These are phyloP conservation scores for Ibidorhyncha struthersii DNA, from an alignment of 2,113 vertebrate species.

Conservation along the genomic window DNA sequence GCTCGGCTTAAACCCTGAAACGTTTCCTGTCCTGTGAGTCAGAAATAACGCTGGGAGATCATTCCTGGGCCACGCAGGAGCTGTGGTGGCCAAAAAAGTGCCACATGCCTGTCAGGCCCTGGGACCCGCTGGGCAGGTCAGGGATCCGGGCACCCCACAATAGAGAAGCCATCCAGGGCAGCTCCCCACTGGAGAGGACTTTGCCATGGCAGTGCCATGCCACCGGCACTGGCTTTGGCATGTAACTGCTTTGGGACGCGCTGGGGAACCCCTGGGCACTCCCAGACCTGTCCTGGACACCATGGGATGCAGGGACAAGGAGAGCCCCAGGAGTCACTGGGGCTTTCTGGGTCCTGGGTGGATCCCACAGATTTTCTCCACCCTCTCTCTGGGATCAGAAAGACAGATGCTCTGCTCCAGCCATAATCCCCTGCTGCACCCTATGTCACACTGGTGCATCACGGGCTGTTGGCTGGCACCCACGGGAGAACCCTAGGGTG, in stretches of 20 bases:
- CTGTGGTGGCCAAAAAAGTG: neutral
- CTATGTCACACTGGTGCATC: rapidly evolving
- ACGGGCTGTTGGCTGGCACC: rapidly evolving
- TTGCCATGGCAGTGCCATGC: rapidly evolving
- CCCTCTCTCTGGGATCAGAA: neutral
- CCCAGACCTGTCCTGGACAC: neutral
- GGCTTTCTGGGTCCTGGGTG: neutral
- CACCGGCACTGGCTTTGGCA: rapidly evolving
- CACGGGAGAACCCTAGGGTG: neutral
- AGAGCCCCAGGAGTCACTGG: neutral
- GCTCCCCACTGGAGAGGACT: neutral
- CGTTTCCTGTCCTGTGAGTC: slow-evolving; percentile 67
- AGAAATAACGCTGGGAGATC: slow-evolving; percentile 54
- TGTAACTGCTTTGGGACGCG: neutral
- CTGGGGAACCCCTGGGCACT: neutral
- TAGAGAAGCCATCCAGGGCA: neutral
- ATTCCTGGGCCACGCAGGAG: neutral
- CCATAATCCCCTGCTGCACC: neutral
- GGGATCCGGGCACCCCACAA: rapidly evolving
- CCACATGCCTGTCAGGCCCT: neutral
- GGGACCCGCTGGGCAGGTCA: rapidly evolving
- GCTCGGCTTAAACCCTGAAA: slow-evolving; percentile 21
- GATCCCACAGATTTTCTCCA: neutral
- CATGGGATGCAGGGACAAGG: neutral
- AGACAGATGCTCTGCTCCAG: neutral